A percentile compares a stretch with the other conserved stretches of the same genome.
Conservation (phyloP, 2,888 invertebrate species). For the Melanostoma mellinum region DNA sequence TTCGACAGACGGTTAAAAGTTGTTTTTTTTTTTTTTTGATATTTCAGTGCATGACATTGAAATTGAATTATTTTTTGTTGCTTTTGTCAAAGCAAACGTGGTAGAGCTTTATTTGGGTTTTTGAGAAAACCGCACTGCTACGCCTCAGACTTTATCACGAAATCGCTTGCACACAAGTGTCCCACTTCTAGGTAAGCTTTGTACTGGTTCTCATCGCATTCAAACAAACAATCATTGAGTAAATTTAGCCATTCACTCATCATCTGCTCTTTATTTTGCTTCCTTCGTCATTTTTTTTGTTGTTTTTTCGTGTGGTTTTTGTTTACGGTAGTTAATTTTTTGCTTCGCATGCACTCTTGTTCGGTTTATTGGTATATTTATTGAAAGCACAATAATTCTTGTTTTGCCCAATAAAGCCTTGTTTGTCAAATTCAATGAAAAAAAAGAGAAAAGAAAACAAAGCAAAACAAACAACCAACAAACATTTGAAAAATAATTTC, state of each 20-base stretch:
- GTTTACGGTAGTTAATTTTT: conserved; percentile 47
- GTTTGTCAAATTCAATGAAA: no score
- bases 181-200: conserved; percentile 77
- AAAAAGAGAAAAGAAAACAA: background rate
- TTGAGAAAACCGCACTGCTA: conserved; percentile 24
- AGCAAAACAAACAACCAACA: background rate
- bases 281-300: conserved; percentile 9
- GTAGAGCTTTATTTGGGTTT: conserved; percentile 32
- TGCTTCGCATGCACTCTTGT: conserved; percentile 2
- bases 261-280: conserved; percentile 20
- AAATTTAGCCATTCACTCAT: conserved; percentile 62
- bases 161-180: conserved; percentile 80
- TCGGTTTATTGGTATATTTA: no score
- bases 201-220: conserved; percentile 77
- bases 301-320: conserved; percentile 46
- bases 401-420: no score
- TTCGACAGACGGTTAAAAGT: conserved; percentile 11
- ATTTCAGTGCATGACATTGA: conserved; percentile 59
- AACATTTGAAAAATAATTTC: no score
- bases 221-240: conserved; percentile 73
- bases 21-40: conserved; percentile 8
- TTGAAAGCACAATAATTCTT: no score
- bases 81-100: conserved; percentile 36
- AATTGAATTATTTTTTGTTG: conserved; percentile 47
- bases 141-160: conserved; percentile 43